These are phyloP conservation scores for Neosilurus mollespiculum DNA, from an alignment of 2,797 vertebrate species.

Conservation along the genomic window DNA sequence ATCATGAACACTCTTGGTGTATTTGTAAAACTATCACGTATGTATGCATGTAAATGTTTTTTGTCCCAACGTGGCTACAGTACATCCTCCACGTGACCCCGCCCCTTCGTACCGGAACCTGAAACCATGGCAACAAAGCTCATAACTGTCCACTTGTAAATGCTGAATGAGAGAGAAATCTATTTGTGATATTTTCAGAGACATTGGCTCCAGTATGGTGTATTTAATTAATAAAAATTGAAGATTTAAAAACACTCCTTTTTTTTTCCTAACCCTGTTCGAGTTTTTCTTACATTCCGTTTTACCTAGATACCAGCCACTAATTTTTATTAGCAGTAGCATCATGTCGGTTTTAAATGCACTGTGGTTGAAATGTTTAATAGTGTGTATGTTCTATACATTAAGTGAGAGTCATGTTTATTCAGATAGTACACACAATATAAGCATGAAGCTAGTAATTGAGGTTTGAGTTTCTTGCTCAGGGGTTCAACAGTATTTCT, in stretches of 20 bases:
- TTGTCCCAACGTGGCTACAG: conserved; percentile 93
- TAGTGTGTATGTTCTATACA: not conserved
- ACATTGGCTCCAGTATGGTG: conserved; percentile 99
- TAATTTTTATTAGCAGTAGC: not conserved
- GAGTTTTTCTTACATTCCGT: conserved; percentile 38
- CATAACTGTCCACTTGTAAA: conserved; percentile 90
- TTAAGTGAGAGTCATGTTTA: not conserved
- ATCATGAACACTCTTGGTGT: conserved; percentile 97
- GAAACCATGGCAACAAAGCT: conserved; percentile 79
- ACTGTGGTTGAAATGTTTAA: not conserved
- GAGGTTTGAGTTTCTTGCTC: not conserved
- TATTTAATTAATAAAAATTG: conserved; percentile 99
- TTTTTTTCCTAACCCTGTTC: conserved; percentile 54
- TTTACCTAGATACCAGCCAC: not conserved
- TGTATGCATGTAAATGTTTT: conserved; percentile 99
- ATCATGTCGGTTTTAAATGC: not conserved
- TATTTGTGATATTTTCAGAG: conserved; percentile 99
- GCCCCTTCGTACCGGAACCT: conserved; percentile 44
- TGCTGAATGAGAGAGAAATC: conserved; percentile 99
- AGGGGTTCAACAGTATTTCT: conserved; percentile 10
- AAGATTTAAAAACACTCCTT: conserved; percentile 75
- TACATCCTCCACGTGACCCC: conserved; percentile 65
- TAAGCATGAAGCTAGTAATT: not conserved
- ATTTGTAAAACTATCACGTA: conserved; percentile 99
- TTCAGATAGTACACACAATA: not conserved